Base-by-base conservation (phyloP, 2,797 vertebrate genomes). In the Crax fasciolata region DNA sequence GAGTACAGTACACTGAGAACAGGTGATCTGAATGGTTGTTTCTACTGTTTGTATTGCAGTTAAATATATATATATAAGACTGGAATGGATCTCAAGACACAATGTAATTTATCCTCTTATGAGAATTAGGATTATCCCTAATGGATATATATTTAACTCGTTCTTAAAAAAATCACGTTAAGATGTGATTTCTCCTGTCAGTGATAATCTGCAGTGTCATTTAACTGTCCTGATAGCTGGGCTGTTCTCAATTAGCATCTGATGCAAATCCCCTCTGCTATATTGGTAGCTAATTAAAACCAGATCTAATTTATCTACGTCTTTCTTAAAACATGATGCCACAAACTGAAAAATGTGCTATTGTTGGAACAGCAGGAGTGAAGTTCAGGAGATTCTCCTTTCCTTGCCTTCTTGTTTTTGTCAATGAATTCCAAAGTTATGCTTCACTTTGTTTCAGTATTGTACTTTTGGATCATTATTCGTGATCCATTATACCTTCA, bases 271-370 rank as follows among this genome's bases (percentile, higher is more conserved):
- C 17, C 21, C 20, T 88, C 93, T 86, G 13, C 66, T 88, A 28
- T 88, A 71, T 43, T 83, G 39, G 44, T 83, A 80, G 15, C 12
- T 79, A 77, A 87, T 77, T 89, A 92, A 93, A 90, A 61, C 5
- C 46, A 49, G 23, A 12, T 80, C 15, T 80, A 85, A 61, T 80
- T 87, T 91, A 67, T 87, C 61, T 74, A 55, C 13, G 28, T 80
- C 35, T 55, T 89, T 83, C 30, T 85, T 80, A 77, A 85, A 93
- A 77, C 21, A 59, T 49, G 48, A 93, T 77, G 28, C 20, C 23
- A 74, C 32, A 70, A 63, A 61, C 61, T 68, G 61, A 92, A 51
- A 38, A 74, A 66, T 81, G 7, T 80, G 46, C 13, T 63, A 18
- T 10, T 71, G n/a, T 7, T 70, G 35, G 32, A 90, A 71, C 44